phyloP scores from a whole-genome alignment of 2,888 invertebrate genomes.

The Tenthredo livida region DNA sequence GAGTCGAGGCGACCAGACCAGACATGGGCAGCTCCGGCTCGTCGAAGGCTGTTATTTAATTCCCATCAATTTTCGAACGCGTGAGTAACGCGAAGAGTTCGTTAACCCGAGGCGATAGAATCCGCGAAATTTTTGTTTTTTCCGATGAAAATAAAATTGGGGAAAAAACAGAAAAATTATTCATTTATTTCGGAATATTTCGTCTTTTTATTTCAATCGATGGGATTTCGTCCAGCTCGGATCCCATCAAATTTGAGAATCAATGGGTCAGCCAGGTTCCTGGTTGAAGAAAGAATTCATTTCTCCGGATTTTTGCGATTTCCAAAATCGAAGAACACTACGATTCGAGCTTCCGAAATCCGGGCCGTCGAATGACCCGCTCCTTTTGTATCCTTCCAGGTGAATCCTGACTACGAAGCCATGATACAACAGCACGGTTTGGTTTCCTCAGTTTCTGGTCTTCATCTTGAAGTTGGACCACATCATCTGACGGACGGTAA shows the following conservation, averaged over 20 bases:
- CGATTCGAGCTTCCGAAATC: not conserved
- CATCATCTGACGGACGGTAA: slow-evolving; percentile 73
- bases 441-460: slow-evolving; percentile 75
- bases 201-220: too few species aligned
- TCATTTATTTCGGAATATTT: not conserved
- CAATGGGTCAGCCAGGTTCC: too few species aligned
- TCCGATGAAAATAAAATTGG: not conserved
- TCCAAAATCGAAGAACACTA: not conserved
- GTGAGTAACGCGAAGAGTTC: not conserved
- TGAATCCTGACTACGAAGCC: slow-evolving; percentile 73
- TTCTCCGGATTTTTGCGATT: not conserved
- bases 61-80: slow-evolving; percentile 16
- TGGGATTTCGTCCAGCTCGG: too few species aligned
- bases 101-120: not conserved
- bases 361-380: not conserved
- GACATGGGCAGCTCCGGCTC: not conserved
- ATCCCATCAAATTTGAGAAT: too few species aligned
- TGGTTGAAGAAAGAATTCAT: too few species aligned
- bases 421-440: slow-evolving; percentile 75
- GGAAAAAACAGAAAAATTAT: not conserved
- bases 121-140: not conserved
- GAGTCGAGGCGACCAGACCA: not conserved
- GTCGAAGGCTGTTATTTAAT: not conserved
- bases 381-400: slow-evolving; percentile 64
- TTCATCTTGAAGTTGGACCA: slow-evolving; percentile 76